Evolutionary conservation across 2,888 invertebrate species (phyloP), one percentile per base, ranked within the genome.

Genomic region (Miltochrista miniata): DNA sequence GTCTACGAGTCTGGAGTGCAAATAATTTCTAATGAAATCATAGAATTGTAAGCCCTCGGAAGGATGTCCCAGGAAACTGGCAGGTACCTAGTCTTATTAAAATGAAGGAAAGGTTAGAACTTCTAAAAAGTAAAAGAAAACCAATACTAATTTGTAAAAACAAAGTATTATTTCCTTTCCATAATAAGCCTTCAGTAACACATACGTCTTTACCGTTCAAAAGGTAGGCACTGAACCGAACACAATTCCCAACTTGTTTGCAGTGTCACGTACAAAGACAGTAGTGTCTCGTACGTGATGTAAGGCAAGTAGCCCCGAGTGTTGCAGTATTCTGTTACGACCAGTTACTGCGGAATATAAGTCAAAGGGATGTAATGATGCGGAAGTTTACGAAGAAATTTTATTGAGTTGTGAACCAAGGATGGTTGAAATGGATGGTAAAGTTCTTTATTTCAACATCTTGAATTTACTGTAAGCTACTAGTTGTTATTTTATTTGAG

Each of bases 251-350:
- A 52, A 64, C 54, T 52, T 51, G 50, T 56, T 48, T 46, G 34
- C 18, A 51, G 42, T 13, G 41, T 54, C 68, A 68, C 62, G 68
- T 68, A 55, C 60, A 35, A 39, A 34, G 48, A 50, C 31, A 24
- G 18, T 51, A 50, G 50, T 44, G 33, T 36, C 34, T 40, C n/a
- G 54, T 50, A 67, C 65, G 68, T 61, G 58, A 47, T 46, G 38
- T 43, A 61, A 56, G 30, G 39, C 11, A 10, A 52, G 40, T 30
- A 41, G 45, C 54, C 33, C n/a, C 38, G 38, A 34, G 48, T 31
- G 14, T 38, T 38, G 45, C 33, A 51, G 42, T 44, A 46, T 37
- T 48, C 36, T 51, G 45, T 51, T 51, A 38, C 35, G 45, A 42
- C 39, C 45, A 45, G 31, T 12, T 34, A 48, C 36, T 12, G 15